Evolutionary conservation across 2,797 vertebrate genomes (phyloP).

Genomic region (Schizopygopsis pylzovi): DNA sequence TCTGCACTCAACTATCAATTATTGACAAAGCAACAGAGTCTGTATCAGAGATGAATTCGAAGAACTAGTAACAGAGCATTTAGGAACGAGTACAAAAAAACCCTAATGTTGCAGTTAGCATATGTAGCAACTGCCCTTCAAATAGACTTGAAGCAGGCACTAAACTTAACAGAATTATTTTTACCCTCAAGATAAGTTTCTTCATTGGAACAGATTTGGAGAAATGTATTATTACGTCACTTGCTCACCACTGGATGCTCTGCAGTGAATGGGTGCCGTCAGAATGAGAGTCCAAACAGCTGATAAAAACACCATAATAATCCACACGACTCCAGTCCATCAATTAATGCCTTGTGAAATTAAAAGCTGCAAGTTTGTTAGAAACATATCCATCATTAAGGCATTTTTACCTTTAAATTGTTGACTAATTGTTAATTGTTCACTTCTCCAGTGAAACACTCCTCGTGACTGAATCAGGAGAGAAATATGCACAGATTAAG

Average conservation of each 20-base stretch:
- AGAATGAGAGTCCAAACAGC: not conserved
- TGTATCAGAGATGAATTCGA: conserved; percentile 1
- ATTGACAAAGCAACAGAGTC: conserved; percentile 52
- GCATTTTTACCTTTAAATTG: not conserved
- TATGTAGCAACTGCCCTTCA: not conserved
- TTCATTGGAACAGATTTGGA: not conserved
- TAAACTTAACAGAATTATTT: not conserved
- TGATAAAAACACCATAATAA: not conserved
- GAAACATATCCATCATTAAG: not conserved
- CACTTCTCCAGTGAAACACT: not conserved
- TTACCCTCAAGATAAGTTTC: not conserved
- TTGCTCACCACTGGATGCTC: not conserved
- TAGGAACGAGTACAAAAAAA: not conserved
- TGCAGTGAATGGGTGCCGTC: not conserved
- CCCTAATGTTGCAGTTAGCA: no score
- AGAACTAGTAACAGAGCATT: not conserved
- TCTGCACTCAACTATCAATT: conserved; percentile 66
- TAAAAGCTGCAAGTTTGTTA: not conserved
- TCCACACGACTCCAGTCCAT: not conserved
- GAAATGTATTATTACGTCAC: not conserved
- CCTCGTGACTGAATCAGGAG: not conserved
- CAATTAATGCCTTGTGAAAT: not conserved
- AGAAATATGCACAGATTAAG: not conserved
- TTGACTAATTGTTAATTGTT: not conserved
- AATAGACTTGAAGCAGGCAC: not conserved